A percentile compares a stretch with the other conserved stretches of the same genome.
Conservation (phyloP, 2,888 invertebrate species). For the Xylocampa areola region DNA sequence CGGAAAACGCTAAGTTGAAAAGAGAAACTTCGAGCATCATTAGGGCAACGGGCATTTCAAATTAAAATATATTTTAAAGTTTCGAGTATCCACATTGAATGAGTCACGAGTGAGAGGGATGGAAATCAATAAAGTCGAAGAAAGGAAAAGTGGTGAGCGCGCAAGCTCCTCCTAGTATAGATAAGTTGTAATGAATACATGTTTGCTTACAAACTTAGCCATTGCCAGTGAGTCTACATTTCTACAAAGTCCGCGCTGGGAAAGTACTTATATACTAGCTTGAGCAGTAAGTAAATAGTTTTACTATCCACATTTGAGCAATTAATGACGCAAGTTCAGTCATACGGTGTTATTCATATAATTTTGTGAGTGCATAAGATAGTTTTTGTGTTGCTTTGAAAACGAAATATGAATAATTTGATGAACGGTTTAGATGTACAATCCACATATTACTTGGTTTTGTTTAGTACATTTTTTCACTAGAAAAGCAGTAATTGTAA, state of each 20-base stretch:
- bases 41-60: too few relatives aligned
- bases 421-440: neutral
- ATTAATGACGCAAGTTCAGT: too few relatives aligned
- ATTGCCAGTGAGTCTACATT: constrained; percentile 12
- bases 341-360: too few relatives aligned
- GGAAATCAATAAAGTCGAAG: constrained; percentile 38
- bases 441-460: neutral
- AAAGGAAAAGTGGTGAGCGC: constrained; percentile 45
- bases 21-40: constrained; percentile 9
- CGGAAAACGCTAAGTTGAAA: neutral
- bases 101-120: constrained; percentile 23
- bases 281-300: too few relatives aligned
- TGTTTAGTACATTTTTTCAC: neutral
- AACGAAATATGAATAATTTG: too few relatives aligned
- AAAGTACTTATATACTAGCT: constrained; percentile 11
- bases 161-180: constrained; percentile 38
- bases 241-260: constrained; percentile 4
- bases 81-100: constrained; percentile 22
- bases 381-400: too few relatives aligned
- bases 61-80: constrained; percentile 19
- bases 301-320: too few relatives aligned
- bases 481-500: constrained; percentile 1
- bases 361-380: too few relatives aligned
- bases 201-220: constrained; percentile 27
- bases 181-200: constrained; percentile 40